Conservation (phyloP, 1,140 invertebrate genomes). For the Zeugodacus cucurbitae region DNA sequence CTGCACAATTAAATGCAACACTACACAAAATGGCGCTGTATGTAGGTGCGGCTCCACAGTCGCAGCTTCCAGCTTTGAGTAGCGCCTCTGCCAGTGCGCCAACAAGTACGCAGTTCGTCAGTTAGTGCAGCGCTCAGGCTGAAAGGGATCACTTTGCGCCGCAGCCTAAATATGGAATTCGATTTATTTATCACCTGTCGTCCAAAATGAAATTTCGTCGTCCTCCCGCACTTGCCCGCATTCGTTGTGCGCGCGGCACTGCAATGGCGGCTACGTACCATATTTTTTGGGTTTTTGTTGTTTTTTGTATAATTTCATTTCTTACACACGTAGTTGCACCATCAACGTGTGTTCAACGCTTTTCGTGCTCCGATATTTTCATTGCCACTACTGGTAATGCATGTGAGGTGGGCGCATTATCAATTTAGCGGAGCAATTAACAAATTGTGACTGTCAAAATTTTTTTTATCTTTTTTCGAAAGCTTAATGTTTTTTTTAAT, state of each 20-base stretch:
- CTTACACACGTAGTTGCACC: neutral
- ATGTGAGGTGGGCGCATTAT: neutral
- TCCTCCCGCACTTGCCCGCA: neutral
- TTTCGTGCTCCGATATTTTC: neutral
- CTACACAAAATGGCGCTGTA: neutral
- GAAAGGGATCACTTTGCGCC: conserved; percentile 7
- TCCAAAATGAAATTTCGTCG: conserved; percentile 36
- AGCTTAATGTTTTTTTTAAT: neutral
- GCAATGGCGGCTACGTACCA: neutral
- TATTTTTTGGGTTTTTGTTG: neutral
- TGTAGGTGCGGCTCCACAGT: neutral
- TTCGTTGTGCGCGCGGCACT: neutral
- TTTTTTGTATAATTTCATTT: neutral
- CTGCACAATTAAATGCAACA: conserved; percentile 4
- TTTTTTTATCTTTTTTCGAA: neutral
- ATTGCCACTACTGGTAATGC: neutral
- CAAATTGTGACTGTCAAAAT: neutral
- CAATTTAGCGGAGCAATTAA: neutral
- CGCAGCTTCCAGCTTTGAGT: neutral
- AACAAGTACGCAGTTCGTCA: neutral
- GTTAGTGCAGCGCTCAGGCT: neutral
- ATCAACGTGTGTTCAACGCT: neutral
- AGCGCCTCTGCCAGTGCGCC: neutral
- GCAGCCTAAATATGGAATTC: conserved; percentile 43
- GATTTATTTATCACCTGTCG: conserved; percentile 47